Base-by-base conservation (phyloP, 2,797 vertebrate genomes). In the Lepidocolaptes lacrymiger region DNA sequence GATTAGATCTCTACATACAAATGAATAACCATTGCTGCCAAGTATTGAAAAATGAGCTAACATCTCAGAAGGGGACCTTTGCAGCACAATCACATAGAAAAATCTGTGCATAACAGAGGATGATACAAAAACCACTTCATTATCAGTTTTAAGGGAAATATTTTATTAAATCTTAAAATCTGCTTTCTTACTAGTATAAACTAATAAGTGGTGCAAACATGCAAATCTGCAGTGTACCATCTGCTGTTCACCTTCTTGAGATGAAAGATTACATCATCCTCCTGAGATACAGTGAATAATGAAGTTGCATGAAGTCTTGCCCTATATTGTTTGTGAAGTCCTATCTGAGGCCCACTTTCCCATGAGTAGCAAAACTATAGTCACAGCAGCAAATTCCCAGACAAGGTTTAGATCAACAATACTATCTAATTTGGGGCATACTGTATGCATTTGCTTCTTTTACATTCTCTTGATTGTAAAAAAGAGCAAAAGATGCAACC, bases 191-290 rank as follows among this genome's bases (percentile, higher is more conserved):
- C 69, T 90, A 88, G 82, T 61, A 48, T 69, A 77, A 90, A 88
- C 51, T 85, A 85, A 61, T 88, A 90, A 87, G 37, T 43, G 46
- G 23, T 69, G 44, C 37, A 93, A 84, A 81, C 51, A 87, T 61
- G 71, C 61, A 92, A 85, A 92, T 87, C 79, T 85, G 89, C 66
- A 88, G 51, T 4, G 9, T 84, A 89, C 89, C 89, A 85, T 92
- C 92, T 92, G 86, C 71, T 77, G 27, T 51, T 84, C 24, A 0
- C 28, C 76, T 93, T 68, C 87, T 68, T 81, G 41, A 64, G 71
- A 41, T 5, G 55, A 69, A 84, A 34, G 61, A 80, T 80, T 80
- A 73, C 56, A 27, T 51, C 59, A 68, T 58, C 30, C 82, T 64
- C 69, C 69, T 68, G 85, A 93, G 69, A 91, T 7, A 0, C 2